Evolutionary conservation across 2,888 invertebrate species (phyloP), one percentile per base, ranked within the genome.

Genomic region (Eretmocerus hayati): DNA sequence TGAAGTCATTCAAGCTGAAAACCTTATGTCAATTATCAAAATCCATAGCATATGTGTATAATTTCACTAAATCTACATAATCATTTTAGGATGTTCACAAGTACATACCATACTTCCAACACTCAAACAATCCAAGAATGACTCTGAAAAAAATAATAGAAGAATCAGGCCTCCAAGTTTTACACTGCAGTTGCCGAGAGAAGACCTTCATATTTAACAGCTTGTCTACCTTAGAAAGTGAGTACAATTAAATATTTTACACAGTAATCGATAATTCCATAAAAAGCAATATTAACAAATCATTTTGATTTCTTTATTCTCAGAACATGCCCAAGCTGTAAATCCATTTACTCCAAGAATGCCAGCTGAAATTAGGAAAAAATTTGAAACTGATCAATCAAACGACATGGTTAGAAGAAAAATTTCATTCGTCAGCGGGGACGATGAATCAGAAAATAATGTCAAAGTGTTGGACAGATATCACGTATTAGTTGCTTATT

Each of bases 91-190:
- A 85, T 61, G 78, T 80, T 3, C 74, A 78, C 46, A 76, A 78
- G 47, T 86, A 75, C 62, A 76, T 87, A 15, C 83, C 85, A 0
- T 81, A 83, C 0, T 83, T 85, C 58, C 84, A 87, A 54, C 72
- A 81, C 42, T 78, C 77, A 42, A 61, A 74, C 50, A 74, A 82
- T 60, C 81, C 84, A 0, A 77, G 77, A 40, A 74, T 75, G 11
- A 75, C 77, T 48, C 72, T 84, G 21, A 73, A 74, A 20, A 72
- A 75, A 50, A 63, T 81, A 3, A 69, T 86, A 47, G 69, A 74
- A 41, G 74, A 77, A 30, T 72, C 75, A 2, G 86, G 86, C 1
- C 85, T 86, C 62, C 69, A 73, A 2, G 73, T 80, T 11, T 69
- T 77, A 8, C 74, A 77, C 36, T 84, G 85, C 36, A 76, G 78